A percentile compares a stretch with the other conserved stretches of the same genome.
phyloP scores from a whole-genome alignment of 1,140 invertebrate species.

The Hyles euphorbiae region DNA sequence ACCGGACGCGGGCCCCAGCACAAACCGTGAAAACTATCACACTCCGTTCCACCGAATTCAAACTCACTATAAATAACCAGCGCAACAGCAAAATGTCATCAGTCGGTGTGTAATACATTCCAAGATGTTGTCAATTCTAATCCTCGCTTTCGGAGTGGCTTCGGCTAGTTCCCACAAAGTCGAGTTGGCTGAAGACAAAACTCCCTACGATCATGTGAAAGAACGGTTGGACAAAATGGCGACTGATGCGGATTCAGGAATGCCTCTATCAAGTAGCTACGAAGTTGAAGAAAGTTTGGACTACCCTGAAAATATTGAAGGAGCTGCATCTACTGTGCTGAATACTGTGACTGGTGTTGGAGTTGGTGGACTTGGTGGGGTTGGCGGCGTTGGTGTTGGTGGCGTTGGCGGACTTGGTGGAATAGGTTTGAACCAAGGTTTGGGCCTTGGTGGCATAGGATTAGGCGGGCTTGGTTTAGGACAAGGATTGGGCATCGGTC shows the following conservation, averaged over 20 bases:
- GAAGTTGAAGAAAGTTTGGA: slow-evolving; percentile 71
- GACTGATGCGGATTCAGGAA: slow-evolving; percentile 42
- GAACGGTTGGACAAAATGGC: slow-evolving; percentile 54
- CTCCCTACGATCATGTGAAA: slow-evolving; percentile 64
- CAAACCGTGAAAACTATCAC: slow-evolving; percentile 62
- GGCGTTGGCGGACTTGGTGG: slow-evolving; percentile 28
- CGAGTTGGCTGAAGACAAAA: slow-evolving; percentile 58
- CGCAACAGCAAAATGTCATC: slow-evolving; percentile 59
- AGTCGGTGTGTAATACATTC: slow-evolving; percentile 52
- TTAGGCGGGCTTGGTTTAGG: slow-evolving; percentile 36
- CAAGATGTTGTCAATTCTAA: slow-evolving; percentile 57
- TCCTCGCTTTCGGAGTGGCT: slow-evolving; percentile 34
- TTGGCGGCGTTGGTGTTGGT: slow-evolving; percentile 30
- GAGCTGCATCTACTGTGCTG: slow-evolving; percentile 60
- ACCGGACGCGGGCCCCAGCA: slow-evolving; percentile 42
- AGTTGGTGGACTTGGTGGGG: slow-evolving; percentile 42
- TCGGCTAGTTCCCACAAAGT: slow-evolving; percentile 42
- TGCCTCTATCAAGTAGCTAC: slow-evolving; percentile 63
- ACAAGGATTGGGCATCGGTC: slow-evolving; percentile 29
- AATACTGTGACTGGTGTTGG: slow-evolving; percentile 58
- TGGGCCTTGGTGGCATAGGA: slow-evolving; percentile 42
- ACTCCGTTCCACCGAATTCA: slow-evolving; percentile 67
- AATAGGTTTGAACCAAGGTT: slow-evolving; percentile 11
- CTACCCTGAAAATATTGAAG: slow-evolving; percentile 60
- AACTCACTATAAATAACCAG: slow-evolving; percentile 66